Evolutionary conservation across 2,113 vertebrate species (phyloP), one percentile per base, ranked within the genome.

Genomic region (Butorides virescens): DNA sequence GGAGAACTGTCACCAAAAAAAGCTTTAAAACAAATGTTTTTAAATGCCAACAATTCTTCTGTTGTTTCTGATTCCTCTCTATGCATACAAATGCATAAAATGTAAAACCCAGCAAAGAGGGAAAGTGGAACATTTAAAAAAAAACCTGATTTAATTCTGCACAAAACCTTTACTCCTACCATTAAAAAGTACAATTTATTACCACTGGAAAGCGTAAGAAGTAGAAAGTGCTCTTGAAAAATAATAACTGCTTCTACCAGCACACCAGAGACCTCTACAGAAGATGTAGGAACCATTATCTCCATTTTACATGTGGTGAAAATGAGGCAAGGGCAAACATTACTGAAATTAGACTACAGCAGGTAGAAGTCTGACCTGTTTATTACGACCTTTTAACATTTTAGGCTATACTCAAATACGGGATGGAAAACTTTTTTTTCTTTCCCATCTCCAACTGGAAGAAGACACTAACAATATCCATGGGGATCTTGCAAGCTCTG

Each of bases 151-250:
- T 94, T 93, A 94, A 93, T 96, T 97, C 73, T 56, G 15, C 83
- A 92, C 49, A 90, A 93, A 93, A 39, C 61, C 81, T 80, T 94
- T 92, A 84, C 55, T 96, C 83, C 49, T 49, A 59, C 68, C 70
- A 91, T 91, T 96, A 94, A 96, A 90, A 96, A 94, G 53, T 92
- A 92, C 52, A 93, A 94, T 84, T 97, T 91, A 91, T 94, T 92
- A 88, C 84, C 32, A 30, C 47, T 72, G 75, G 95, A 91, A 94
- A 93, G 68, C 2, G 1, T 39, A 66, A 91, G 80, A 88, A 93
- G 78, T 81, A 92, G 47, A 92, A 95, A 83, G 67, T 63, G 59
- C 88, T 97, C 84, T 95, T 92, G 86, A 93, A 95, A 96, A 97
- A 92, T 80, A 93, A 66, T 58, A 94, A 92, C 93, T 92, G 88